phyloP scores from a whole-genome alignment of 2,797 vertebrate genomes.

The Sebastes melanostomus region DNA sequence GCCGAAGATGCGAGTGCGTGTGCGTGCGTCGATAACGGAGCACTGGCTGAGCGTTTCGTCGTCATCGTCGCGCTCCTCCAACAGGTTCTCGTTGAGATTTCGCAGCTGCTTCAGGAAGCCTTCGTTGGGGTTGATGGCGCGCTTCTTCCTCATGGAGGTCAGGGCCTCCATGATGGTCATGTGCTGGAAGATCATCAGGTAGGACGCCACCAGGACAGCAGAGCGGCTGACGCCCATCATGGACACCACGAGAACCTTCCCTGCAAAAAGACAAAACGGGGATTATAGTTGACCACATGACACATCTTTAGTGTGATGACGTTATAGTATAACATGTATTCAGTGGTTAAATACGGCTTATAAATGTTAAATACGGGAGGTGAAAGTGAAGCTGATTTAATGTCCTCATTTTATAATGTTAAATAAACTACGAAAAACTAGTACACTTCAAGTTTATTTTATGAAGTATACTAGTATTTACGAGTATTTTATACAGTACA shows the following conservation, averaged over 20 bases:
- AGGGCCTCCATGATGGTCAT: constrained; percentile 93
- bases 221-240: constrained; percentile 96
- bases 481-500: no score
- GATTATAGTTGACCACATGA: no score
- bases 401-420: no score
- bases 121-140: constrained; percentile 92
- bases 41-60: constrained; percentile 85
- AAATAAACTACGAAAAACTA: no score
- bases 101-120: constrained; percentile 96
- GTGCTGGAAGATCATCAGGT: constrained; percentile 98
- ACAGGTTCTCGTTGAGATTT: constrained; percentile 89
- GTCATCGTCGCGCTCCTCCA: constrained; percentile 89
- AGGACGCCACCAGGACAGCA: constrained; percentile 90
- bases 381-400: no score
- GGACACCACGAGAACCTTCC: constrained; percentile 94
- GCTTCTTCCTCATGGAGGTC: constrained; percentile 88
- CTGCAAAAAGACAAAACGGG: constrained; percentile 64
- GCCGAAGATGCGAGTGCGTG: constrained; percentile 66
- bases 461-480: no score
- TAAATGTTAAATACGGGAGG: no score
- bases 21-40: constrained; percentile 78
- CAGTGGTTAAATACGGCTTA: no score
- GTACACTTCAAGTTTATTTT: no score
- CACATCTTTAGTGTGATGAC: no score
- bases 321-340: no score